Base-by-base conservation (phyloP, 2,888 invertebrate species). In the Thymelicus sylvestris region DNA sequence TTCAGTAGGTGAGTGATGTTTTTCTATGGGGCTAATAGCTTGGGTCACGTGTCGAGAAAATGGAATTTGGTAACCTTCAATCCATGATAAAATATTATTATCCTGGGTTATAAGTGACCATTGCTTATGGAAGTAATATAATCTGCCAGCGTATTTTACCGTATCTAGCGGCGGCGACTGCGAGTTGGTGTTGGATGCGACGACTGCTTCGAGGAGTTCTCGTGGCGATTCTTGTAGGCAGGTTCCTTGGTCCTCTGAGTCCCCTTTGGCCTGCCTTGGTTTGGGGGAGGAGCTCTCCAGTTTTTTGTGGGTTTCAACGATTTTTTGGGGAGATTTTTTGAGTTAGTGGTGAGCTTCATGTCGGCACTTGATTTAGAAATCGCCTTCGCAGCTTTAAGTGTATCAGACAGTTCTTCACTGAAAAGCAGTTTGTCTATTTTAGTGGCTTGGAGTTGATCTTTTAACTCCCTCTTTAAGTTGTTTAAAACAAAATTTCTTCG, bases 61-160 rank as follows among this genome's bases (percentile, higher is more conserved):
- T 0, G 60, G 61, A 10, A 72, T 73, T 67, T 63, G 57, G 24
- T 73, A 73, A 12, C 72, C 74, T 41, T 70, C 38, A 41, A 74
- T 70, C 52, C 61, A 73, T 0, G 74, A 73, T n/a, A 70, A 39
- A 4, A 73, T 62, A 6, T 24, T 63, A 8, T 31, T 38, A 61
- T 74, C 73, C 2, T n/a, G 39, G 0, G 74, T 73, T 52, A 73
- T 44, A 7, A 74, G 63, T n/a, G 65, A 55, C 74, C 73, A 73
- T 44, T 67, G 72, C 7, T 63, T 24, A 38, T 55, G 48, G 60
- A 67, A 75, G 6, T 41, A 12, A 12, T 64, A 48, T 19, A 75
- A 24, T 41, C 70, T 61, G 47, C 73, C 73, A 6, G 73, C 72
- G 15, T 67, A 71, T 19, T 44, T 67, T 71, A 74, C 74, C 73